Evolutionary conservation across 2,888 invertebrate genomes (phyloP).

Genomic region (Cremastobaeus sp.): DNA sequence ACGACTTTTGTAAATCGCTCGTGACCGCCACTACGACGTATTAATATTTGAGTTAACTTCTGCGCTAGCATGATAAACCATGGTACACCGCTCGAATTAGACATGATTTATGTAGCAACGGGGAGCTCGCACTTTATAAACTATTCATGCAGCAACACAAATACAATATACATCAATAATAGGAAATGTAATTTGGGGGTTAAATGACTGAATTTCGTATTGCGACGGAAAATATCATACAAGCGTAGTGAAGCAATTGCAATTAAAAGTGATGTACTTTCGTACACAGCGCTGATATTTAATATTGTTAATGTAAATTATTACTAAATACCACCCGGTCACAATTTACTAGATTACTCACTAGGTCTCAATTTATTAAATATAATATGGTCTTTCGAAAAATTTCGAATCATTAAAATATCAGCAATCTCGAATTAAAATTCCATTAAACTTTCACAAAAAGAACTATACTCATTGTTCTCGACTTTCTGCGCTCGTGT

Average conservation of each 20-base stretch:
- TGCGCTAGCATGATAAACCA: constrained; percentile 52
- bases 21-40: constrained; percentile 53
- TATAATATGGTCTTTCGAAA: too few relatives aligned
- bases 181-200: constrained; percentile 49
- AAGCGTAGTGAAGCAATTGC: constrained; percentile 24
- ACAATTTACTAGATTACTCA: too few relatives aligned
- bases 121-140: constrained; percentile 55
- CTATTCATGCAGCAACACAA: constrained; percentile 53
- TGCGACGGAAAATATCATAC: constrained; percentile 36
- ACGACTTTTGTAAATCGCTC: constrained; percentile 52
- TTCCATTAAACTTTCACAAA: constrained; percentile 34
- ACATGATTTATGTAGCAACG: constrained; percentile 55
- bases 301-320: too few relatives aligned
- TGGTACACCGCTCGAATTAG: constrained; percentile 52
- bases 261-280: constrained; percentile 26
- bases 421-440: constrained; percentile 14
- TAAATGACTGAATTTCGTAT: constrained; percentile 54
- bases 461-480: constrained; percentile 42
- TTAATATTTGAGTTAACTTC: constrained; percentile 58
- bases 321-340: too few relatives aligned
- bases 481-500: constrained; percentile 30
- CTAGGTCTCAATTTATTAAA: too few relatives aligned
- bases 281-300: too few relatives aligned
- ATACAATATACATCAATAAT: constrained; percentile 58
- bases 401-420: not conserved